Conservation (phyloP, 2,113 vertebrate species). For the Pygoscelis adeliae region DNA sequence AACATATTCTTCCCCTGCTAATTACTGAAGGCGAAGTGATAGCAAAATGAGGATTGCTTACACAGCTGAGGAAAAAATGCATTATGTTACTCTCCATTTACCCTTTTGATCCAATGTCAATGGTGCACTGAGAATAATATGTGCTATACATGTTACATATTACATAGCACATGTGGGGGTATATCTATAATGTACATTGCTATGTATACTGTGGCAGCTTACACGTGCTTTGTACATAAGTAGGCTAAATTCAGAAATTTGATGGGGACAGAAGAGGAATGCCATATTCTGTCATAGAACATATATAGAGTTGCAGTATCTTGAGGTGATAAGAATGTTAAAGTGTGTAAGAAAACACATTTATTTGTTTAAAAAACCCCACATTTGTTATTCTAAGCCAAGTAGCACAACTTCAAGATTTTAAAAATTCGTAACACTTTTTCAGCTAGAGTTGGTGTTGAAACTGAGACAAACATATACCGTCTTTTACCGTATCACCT, state of each 20-base stretch:
- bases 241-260: background rate
- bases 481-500: background rate
- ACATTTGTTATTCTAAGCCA: background rate
- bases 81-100: background rate
- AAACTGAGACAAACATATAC: background rate
- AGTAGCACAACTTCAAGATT: background rate
- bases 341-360: background rate
- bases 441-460: background rate
- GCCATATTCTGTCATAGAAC: background rate
- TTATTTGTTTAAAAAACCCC: background rate
- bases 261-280: background rate
- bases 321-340: background rate
- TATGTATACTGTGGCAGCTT: background rate
- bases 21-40: background rate
- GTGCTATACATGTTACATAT: background rate
- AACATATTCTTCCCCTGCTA: background rate
- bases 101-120: background rate
- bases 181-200: background rate
- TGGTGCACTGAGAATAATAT: background rate
- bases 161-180: background rate
- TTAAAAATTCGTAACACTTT: background rate
- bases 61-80: background rate
- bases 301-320: background rate
- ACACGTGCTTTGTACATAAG: background rate
- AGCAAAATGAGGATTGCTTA: background rate